Evolutionary conservation across 2,113 vertebrate genomes (phyloP), one percentile per base, ranked within the genome.

Genomic region (Agapornis roseicollis): DNA sequence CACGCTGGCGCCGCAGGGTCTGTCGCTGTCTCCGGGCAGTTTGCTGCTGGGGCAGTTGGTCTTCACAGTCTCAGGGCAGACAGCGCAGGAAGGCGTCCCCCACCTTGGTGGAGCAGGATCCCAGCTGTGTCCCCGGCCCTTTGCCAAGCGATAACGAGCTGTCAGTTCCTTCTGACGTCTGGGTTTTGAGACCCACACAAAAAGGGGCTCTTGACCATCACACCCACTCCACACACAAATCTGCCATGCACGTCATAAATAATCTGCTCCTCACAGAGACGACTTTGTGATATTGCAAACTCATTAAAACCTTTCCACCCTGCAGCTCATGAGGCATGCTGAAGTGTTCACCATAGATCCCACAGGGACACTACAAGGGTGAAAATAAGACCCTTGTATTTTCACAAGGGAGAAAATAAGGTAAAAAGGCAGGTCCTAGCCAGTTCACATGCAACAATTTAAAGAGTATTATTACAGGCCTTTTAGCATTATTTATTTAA

Each of bases 181-280:
- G 23, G 6, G 56, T 35, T 35, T 58, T 23, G 33, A 58, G 56
- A 24, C 33, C 10, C 33, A 14, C 56, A 58, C 33, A 58, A 24
- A 14, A 58, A 58, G 13, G 33, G 33, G 13, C 13, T 35, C 22
- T 58, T n/a, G 33, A 24, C 33, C 33, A 58, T 35, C 5, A 2
- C 12, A 66, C 3, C 3, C 5, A 46, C 2, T 39, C 29, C 0
- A 0, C 33, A 81, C 7, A n/a, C 4, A 58, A 42, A 80, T 49
- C 9, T 68, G 6, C 4, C 3, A 27, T 14, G 35, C 2, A 18
- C 11, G 63, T 71, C 15, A 29, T 39, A 44, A 83, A 58, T 37
- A 6, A 15, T 13, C 10, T 61, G 2, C 25, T 74, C 15, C 9
- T 66, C 10, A n/a, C 44, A 9, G 5, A 47, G 47, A 83, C 73